Conservation (phyloP, 1,140 invertebrate species). For the Lycorma delicatula region DNA sequence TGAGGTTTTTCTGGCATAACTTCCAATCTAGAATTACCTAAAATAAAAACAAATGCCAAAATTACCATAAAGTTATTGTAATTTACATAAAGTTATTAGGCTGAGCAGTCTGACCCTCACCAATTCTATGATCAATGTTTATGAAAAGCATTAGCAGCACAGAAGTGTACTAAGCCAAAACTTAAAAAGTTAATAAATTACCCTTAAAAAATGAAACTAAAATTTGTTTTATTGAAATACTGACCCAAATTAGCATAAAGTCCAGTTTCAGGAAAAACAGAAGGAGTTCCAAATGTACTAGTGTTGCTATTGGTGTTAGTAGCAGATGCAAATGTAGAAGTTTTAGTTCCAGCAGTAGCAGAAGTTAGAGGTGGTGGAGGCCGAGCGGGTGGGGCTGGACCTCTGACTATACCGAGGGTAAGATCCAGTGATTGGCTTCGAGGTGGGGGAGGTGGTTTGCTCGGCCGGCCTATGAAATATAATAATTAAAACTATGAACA, state of each 20-base stretch:
- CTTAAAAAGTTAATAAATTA: too few species aligned
- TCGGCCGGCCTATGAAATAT: constrained; percentile 36
- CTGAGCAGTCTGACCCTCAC: too few species aligned
- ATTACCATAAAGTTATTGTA: too few species aligned
- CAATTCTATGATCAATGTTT: too few species aligned
- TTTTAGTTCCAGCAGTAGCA: not conserved
- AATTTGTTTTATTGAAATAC: not conserved
- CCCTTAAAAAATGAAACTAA: too few species aligned
- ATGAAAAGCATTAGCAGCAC: too few species aligned
- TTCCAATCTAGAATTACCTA: constrained; percentile 64
- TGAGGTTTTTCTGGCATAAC: constrained; percentile 70
- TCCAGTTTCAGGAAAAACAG: constrained; percentile 10
- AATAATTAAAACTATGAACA: too few species aligned
- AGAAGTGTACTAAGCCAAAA: too few species aligned
- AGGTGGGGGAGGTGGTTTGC: constrained; percentile 51
- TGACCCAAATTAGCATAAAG: constrained; percentile 35
- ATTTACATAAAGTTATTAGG: too few species aligned
- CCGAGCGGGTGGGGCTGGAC: constrained; percentile 43
- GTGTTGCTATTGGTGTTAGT: not conserved
- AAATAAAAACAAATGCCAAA: too few species aligned
- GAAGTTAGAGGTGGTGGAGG: constrained; percentile 17
- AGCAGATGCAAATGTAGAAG: not conserved
- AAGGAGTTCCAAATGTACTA: too few species aligned
- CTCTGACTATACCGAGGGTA: constrained; percentile 33
- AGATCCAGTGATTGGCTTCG: constrained; percentile 44